Base-by-base conservation (phyloP, 2,797 vertebrate genomes). In the Mastacembelus armatus region DNA sequence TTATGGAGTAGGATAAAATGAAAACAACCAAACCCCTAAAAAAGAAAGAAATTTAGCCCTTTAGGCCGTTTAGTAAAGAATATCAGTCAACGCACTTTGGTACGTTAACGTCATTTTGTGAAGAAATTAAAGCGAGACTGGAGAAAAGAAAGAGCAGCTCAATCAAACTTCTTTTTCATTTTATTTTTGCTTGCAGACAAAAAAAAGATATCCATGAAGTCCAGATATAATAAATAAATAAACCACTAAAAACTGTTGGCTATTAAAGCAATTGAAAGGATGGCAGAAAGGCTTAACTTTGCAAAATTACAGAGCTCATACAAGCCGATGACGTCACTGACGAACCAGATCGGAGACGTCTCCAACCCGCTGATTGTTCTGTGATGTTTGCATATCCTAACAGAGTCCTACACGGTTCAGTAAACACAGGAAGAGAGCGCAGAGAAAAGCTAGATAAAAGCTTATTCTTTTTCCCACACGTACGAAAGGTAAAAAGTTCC, bases 171-270 rank as follows among this genome's bases (percentile, higher is more conserved):
- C 4, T 50, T 81, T 78, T 61, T 56, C 16, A 11, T 82, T 86
- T 88, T 83, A 77, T 79, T 77, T 87, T 81, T 65, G 64, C 78
- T 88, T 83, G 77, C 82, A 90, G 85, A 91, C 83, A 83, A 73
- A 85, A 74, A 71, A 71, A 71, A 40, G 49, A 72, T 52, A 61
- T 83, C 66, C 65, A 82, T 81, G 50, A 88, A 81, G 78, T 85
- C 55, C 71, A 80, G 78, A 82, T 81, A 84, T 80, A 90, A 92
- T 91, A 91, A 90, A 92, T 92, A 92, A 90, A 87, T 90, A 64
- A 89, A 78, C 71, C 73, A 74, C 74, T 83, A 51, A 78, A 84
- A 84, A 58, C 42, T 0, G 62, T 83, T 19, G 66, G 71, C 81
- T 85, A 71, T 79, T 79, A 86, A 89, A 91, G 84, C 74, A 22